These are phyloP conservation scores for Pardalotus punctatus DNA, from an alignment of 2,113 vertebrate genomes.

Conservation along the genomic window DNA sequence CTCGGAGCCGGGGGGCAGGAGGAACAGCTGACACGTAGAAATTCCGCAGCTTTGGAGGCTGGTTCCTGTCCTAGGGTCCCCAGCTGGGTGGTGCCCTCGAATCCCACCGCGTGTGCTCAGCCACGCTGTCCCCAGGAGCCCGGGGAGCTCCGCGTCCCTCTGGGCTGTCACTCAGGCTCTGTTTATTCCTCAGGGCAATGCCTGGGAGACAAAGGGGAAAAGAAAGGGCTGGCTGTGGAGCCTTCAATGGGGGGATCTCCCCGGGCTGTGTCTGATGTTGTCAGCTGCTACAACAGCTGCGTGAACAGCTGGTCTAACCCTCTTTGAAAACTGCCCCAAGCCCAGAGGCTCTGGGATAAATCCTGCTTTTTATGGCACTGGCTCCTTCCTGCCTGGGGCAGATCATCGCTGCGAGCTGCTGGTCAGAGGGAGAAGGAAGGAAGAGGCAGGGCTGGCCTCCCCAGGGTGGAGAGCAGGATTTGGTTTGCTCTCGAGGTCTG, in stretches of 20 bases:
- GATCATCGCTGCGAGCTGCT: neutral
- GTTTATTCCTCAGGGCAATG: neutral
- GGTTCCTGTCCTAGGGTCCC: neutral
- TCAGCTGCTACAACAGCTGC: slow-evolving; percentile 64
- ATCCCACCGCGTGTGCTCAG: accelerated
- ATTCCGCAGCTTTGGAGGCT: neutral
- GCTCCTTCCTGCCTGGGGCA: neutral
- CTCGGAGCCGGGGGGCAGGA: neutral
- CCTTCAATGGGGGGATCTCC: neutral
- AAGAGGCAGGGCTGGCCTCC: neutral
- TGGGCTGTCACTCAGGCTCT: neutral
- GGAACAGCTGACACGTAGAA: neutral
- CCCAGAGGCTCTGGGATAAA: neutral
- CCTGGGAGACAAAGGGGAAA: neutral
- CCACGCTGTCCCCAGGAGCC: neutral
- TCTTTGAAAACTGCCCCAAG: neutral
- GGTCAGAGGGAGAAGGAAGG: neutral
- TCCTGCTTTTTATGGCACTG: neutral
- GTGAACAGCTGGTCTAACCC: slow-evolving; percentile 31
- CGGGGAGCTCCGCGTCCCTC: accelerated
- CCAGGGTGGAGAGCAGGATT: neutral
- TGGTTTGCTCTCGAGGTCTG: neutral
- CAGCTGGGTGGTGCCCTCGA: accelerated
- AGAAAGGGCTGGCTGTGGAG: neutral
- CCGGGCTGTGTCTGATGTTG: neutral